These are phyloP conservation scores for Chymomyza costata DNA, from an alignment of 1,140 invertebrate genomes.

Conservation along the genomic window DNA sequence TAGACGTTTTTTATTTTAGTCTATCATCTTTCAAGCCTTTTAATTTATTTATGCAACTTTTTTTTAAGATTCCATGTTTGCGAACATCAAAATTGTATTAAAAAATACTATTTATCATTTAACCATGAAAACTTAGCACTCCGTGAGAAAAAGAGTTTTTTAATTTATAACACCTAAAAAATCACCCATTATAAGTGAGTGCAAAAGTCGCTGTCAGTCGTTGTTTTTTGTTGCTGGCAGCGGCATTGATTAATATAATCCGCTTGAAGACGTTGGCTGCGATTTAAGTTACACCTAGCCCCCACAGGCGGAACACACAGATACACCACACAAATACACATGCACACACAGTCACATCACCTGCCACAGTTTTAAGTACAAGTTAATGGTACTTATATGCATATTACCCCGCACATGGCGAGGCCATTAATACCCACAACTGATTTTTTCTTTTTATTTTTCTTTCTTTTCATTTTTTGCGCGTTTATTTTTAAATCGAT, in stretches of 20 bases:
- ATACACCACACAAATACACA: no score
- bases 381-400: conserved; percentile 74
- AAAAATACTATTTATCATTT: no score
- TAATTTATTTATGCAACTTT: no score
- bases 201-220: background rate
- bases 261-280: conserved; percentile 67
- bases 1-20: no score
- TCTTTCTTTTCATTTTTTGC: conserved; percentile 29
- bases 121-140: no score
- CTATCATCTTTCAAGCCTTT: no score
- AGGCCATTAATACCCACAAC: conserved; percentile 64
- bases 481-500: conserved; percentile 71
- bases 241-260: conserved; percentile 74
- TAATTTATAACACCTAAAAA: no score
- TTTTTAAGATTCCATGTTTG: no score
- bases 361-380: conserved; percentile 70
- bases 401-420: conserved; percentile 54
- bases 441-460: conserved; percentile 53
- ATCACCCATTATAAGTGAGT: no score
- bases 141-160: no score
- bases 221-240: conserved; percentile 4
- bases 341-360: conserved; percentile 26
- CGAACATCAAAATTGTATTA: no score
- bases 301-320: no score
- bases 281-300: conserved; percentile 53